Evolutionary conservation across 2,888 invertebrate genomes (phyloP), one percentile per base, ranked within the genome.

Genomic region (Diarsia dahlii): DNA sequence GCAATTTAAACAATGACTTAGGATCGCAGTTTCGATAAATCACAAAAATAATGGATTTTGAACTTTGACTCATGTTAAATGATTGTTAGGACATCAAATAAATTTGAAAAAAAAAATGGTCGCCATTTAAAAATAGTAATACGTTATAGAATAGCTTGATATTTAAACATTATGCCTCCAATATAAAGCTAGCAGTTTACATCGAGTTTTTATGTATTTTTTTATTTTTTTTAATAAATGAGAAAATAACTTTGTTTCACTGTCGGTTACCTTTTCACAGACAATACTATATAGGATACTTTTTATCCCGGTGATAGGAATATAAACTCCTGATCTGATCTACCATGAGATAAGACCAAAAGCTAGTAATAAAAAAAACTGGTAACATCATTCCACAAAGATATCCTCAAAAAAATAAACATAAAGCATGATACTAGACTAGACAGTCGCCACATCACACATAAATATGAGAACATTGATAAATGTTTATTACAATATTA

Each of bases 1-100:
- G 67, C 67, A 84, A 76, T 75, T 84, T 52, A 63, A 58, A 48
- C 66, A 28, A 76, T 71, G 23, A 62, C 34, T 46, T 50, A 60
- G 34, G 75, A 69, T 75, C 46, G 6, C 3, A 0, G 48, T 60
- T 65, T 20, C 23, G 54, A 63, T 66, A 70, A 54, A 76, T 18
- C 60, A 18, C 9, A 60, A 63, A 62, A 62, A 62, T 62, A 20
- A 20, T 39, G 18, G 45, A 28, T 34, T 34, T 74, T 13, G 39
- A n/a, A 62, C 48, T 39, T 60, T 65, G 54, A 0, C 10, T 18
- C 3, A 34, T 23, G 5, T 3, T n/a, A 15, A 69, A 48, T 9
- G 20, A 62, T 45, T 23, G 23, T 68, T 68, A 20, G 23, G 10
- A 45, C 45, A 63, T 23, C 5, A 20, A 8, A 68, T 39, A 10